These are phyloP conservation scores for Gila orcuttii DNA, from an alignment of 2,113 vertebrate species.

Conservation along the genomic window DNA sequence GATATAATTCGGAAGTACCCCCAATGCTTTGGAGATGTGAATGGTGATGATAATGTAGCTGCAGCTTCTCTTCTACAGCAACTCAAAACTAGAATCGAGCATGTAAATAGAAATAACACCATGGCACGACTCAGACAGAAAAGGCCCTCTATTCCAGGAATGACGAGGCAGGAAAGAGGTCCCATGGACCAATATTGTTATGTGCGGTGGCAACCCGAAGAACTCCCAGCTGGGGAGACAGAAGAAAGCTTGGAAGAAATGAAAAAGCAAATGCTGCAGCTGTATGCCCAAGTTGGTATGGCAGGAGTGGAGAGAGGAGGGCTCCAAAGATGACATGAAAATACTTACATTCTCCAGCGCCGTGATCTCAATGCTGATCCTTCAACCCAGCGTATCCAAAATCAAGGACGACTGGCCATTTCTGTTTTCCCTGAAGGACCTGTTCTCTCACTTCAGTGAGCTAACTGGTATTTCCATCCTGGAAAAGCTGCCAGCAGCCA, in stretches of 20 bases:
- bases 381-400: background rate
- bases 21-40: background rate
- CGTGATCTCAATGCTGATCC: background rate
- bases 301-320: background rate
- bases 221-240: background rate
- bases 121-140: background rate
- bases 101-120: background rate
- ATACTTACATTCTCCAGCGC: background rate
- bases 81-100: background rate
- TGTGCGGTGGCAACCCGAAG: background rate
- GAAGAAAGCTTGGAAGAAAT: background rate
- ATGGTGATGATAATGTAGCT: background rate
- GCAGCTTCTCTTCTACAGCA: background rate
- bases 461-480: background rate
- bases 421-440: background rate
- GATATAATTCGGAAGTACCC: background rate
- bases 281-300: background rate
- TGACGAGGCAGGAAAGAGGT: background rate
- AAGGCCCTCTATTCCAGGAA: background rate
- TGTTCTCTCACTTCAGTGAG: constrained; percentile 3
- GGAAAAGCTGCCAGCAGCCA: constrained; percentile 5
- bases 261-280: background rate
- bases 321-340: background rate
- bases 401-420: constrained; percentile 1
- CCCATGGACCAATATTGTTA: background rate